Base-by-base conservation (phyloP, 2,888 invertebrate species). In the Harpagoxenus sublaevis region DNA sequence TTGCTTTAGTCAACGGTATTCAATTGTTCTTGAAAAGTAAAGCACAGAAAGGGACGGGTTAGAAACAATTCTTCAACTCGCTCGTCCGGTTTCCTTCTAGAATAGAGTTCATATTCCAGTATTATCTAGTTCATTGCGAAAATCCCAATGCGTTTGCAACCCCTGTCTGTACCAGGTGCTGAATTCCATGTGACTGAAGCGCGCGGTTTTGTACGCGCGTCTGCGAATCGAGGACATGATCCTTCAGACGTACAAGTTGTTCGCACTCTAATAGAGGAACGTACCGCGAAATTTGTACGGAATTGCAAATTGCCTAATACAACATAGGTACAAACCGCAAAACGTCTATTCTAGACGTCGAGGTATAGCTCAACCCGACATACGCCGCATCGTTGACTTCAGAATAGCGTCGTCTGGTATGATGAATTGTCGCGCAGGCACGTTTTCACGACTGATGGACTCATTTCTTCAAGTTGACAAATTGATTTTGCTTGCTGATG, bases 111-210 rank as follows among this genome's bases (percentile, higher is more conserved):
- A 35, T 5, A 6, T 35, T 35, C 6, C 35, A 35, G 35, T 35
- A 6, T 35, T 6, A 4, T 35, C 4, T 42, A 42, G 10, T 9
- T 42, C 23, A 23, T 23, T 23, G 23, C 23, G 23, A 23, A 23
- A 23, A 23, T 23, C 42, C 10, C 10, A 31, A 10, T 5, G 18
- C 8, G 39, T 48, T 23, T 18, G n/a, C 10, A 18, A 5, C 1
- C 28, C 1, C 18, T 12, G 83, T 71, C 92, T 89, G 79, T 84
- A 90, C 91, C 91, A 90, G 23, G 90, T 91, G 84, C 89, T 91
- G 73, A 84, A 88, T 88, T 92, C 89, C 71, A 91, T 88, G 78
- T 85, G 85, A 85, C 85, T 79, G 75, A 89, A 89, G 35, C 79
- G 86, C 63, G 86, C 74, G 45, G 86, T 88, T 15, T 74, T 83